A percentile compares a stretch with the other conserved stretches of the same genome.
Conservation (phyloP, 2,888 invertebrate species). For the Lepidonotus clava region DNA sequence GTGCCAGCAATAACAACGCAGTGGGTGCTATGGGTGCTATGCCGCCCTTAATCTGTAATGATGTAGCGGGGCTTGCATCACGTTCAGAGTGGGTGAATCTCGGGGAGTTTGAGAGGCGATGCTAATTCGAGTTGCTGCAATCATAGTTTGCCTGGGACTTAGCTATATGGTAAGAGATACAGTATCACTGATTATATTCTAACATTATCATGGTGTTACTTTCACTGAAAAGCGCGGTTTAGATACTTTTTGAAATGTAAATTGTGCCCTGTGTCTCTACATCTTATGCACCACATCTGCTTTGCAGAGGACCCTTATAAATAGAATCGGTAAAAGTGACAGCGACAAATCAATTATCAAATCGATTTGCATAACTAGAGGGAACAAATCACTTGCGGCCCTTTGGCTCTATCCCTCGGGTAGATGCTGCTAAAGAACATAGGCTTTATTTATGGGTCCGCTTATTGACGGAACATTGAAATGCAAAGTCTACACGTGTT, state of each 20-base stretch:
- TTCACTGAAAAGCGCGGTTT: no score
- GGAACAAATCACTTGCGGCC: background rate
- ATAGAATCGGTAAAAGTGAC: background rate
- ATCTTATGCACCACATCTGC: background rate
- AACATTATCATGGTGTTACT: no score
- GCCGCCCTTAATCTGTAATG: no score
- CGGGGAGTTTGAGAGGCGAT: no score
- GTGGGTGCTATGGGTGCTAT: no score
- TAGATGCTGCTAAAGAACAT: background rate
- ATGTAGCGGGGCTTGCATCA: no score
- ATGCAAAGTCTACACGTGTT: constrained; percentile 45
- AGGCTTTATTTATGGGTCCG: constrained; percentile 20
- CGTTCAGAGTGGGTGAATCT: no score
- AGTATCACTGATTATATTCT: no score
- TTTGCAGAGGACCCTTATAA: background rate
- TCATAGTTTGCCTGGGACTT: no score
- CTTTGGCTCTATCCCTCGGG: background rate
- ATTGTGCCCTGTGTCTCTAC: background rate
- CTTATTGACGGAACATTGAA: constrained; percentile 22
- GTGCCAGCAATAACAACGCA: background rate
- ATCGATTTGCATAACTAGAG: constrained; percentile 31
- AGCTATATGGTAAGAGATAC: no score
- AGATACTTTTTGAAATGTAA: background rate
- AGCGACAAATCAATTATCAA: constrained; percentile 37
- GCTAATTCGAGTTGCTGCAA: no score